phyloP scores from a whole-genome alignment of 2,888 invertebrate species.

The Proisotoma minuta region DNA sequence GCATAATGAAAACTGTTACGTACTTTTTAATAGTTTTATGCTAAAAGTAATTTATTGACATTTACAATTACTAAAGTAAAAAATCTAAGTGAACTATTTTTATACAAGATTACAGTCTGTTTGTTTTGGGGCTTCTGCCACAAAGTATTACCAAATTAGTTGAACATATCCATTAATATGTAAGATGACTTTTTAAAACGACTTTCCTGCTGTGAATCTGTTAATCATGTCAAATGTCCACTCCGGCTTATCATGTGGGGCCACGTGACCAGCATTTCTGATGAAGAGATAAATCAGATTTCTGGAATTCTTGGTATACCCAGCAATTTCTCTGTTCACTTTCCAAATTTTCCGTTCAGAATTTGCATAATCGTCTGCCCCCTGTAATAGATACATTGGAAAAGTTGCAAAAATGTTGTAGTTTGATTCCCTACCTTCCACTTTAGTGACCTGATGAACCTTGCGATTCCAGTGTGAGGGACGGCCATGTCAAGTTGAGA shows the following conservation, averaged over 20 bases:
- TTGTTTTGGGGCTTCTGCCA: too few relatives aligned
- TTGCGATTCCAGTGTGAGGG: slow-evolving; percentile 77
- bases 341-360: slow-evolving; percentile 66
- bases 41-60: too few relatives aligned
- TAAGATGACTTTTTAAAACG: slow-evolving; percentile 20
- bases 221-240: slow-evolving; percentile 71
- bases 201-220: slow-evolving; percentile 56
- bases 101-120: too few relatives aligned
- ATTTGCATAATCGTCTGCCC: slow-evolving; percentile 61
- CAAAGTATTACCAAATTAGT: too few relatives aligned
- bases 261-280: slow-evolving; percentile 76
- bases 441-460: slow-evolving; percentile 67
- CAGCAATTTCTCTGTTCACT: slow-evolving; percentile 64
- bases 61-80: too few relatives aligned
- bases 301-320: slow-evolving; percentile 67
- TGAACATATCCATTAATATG: too few relatives aligned
- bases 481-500: slow-evolving; percentile 88
- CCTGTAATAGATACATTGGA: slow-evolving; percentile 45
- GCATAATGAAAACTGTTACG: too few relatives aligned
- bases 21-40: too few relatives aligned
- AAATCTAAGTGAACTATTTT: too few relatives aligned
- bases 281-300: slow-evolving; percentile 70
- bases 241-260: slow-evolving; percentile 72
- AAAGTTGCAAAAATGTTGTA: neutral
- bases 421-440: slow-evolving; percentile 54